Evolutionary conservation across 2,888 invertebrate genomes (phyloP), one percentile per base, ranked within the genome.

Genomic region (Rhingia campestris): DNA sequence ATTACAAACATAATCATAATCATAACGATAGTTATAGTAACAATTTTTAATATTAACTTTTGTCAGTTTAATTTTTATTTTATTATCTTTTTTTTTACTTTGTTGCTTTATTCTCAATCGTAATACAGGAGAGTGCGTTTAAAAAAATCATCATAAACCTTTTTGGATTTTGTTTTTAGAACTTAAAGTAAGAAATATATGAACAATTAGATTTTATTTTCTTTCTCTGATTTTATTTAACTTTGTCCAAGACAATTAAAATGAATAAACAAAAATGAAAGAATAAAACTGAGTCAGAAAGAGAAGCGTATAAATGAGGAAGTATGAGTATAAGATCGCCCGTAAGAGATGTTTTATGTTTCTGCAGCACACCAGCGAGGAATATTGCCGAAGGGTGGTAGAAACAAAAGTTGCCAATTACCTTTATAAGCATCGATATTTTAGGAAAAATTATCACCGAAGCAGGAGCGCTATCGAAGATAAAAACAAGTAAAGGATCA

Each of bases 241-340:
- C 73, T 70, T 82, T 82, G 77, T 81, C 81, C n/a, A 81, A 77
- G 81, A 63, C 81, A 82, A 82, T 73, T 77, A 58, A 70, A 51
- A 70, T 51, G 54, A 73, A 73, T 81, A 82, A 82, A 81, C 22
- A 63, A 69, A 56, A 61, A 1, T 45, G 33, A 47, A 70, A 49
- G 30, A 22, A 22, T 30, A 22, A 30, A 49, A 22, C 4, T 2
- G 33, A 10, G 6, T 47, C 54, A 10, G 3, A 14, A 35, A 56
- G 0, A 22, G 2, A 22, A 22, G 1, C 22, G 1, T 22, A 22
- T 22, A 22, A 22, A 22, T 22, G 22, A 22, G 22, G 22, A 22
- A 22, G 22, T 2, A 22, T 22, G 2, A 1, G 2, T 22, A 22
- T 2, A 22, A 22, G 22, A 22, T 2, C 22, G 22, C 22, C 22